Evolutionary conservation across 2,888 invertebrate genomes (phyloP).

Genomic region (Holacanthella duospinosa): DNA sequence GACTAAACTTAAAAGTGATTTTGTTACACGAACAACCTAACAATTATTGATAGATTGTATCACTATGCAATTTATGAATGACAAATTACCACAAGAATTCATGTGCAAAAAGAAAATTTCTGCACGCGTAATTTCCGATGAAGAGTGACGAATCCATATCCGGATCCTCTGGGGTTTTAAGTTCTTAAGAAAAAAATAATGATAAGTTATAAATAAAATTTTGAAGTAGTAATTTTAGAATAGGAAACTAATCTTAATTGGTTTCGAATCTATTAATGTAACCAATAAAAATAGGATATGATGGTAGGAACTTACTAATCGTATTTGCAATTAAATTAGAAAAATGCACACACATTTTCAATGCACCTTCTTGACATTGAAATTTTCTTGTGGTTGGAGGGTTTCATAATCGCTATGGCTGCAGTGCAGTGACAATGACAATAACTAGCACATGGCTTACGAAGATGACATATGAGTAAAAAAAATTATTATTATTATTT

Average conservation of each 20-base stretch:
- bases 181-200: background rate
- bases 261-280: too few species aligned
- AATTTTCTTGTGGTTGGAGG: background rate
- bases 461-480: too few species aligned
- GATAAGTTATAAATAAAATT: background rate
- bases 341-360: too few species aligned
- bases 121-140: slow-evolving; percentile 1
- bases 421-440: too few species aligned
- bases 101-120: background rate
- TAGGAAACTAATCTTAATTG: background rate
- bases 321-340: background rate
- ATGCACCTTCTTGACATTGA: background rate
- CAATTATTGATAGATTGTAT: too few species aligned
- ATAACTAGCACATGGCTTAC: too few species aligned
- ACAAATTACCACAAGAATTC: background rate
- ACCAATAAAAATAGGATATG: too few species aligned
- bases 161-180: background rate
- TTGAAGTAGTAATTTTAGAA: background rate
- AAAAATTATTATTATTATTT: too few species aligned
- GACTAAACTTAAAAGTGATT: too few species aligned
- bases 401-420: background rate
- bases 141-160: background rate
- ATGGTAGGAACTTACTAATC: too few species aligned
- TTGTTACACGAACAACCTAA: background rate
- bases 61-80: too few species aligned